Conservation (phyloP, 2,113 vertebrate genomes). For the Notarius quadriscutis region DNA sequence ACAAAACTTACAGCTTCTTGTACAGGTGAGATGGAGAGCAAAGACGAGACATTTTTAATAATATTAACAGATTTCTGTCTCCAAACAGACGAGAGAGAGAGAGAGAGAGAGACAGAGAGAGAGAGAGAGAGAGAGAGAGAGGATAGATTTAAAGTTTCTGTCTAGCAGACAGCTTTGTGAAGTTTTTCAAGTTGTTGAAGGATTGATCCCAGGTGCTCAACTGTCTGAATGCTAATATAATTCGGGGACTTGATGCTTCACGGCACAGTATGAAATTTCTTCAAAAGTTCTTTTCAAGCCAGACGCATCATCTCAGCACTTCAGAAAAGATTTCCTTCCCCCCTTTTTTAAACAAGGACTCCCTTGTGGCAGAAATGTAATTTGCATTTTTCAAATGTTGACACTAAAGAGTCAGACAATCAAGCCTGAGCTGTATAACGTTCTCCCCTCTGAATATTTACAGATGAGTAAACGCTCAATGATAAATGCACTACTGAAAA, state of each 20-base stretch:
- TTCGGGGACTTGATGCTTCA: constrained; percentile 26
- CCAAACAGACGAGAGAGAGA: constrained; percentile 26
- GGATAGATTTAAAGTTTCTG: constrained; percentile 56
- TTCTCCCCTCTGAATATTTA: neutral
- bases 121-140: neutral
- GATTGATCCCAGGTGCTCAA: constrained; percentile 55
- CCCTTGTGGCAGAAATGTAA: neutral
- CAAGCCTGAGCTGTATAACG: neutral
- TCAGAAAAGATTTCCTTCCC: constrained; percentile 14
- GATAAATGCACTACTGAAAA: neutral
- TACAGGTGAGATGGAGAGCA: constrained; percentile 47
- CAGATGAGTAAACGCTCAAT: neutral
- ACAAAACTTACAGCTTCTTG: constrained; percentile 4
- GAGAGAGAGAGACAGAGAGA: constrained; percentile 27
- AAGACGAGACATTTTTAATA: constrained; percentile 39
- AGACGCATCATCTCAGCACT: constrained; percentile 43
- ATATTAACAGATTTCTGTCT: constrained; percentile 52
- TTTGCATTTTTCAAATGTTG: constrained; percentile 33
- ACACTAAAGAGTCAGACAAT: constrained; percentile 40
- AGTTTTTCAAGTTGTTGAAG: constrained; percentile 59
- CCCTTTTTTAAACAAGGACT: neutral
- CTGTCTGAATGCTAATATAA: constrained; percentile 56
- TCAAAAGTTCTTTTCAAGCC: constrained; percentile 32
- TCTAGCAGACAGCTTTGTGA: constrained; percentile 55
- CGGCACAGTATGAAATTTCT: constrained; percentile 37